phyloP scores from a whole-genome alignment of 1,140 invertebrate species.

The Listronotus oregonensis region DNA sequence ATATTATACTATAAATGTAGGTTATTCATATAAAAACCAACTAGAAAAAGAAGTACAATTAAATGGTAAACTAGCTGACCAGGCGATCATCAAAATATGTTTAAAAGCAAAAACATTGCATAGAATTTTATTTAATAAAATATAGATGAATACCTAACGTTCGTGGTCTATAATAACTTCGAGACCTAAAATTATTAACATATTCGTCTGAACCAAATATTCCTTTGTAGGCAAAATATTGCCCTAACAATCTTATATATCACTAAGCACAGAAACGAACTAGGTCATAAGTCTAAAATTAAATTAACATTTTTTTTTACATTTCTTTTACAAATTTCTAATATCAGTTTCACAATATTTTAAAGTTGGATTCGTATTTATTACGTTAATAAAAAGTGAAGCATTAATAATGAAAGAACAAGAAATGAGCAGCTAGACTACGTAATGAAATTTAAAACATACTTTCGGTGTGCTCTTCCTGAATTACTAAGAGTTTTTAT shows the following conservation, averaged over 20 bases:
- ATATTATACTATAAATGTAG: constrained; percentile 23
- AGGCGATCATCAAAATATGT: constrained; percentile 13
- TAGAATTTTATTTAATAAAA: constrained; percentile 31
- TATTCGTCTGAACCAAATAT: constrained; percentile 26
- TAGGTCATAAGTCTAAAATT: constrained; percentile 1
- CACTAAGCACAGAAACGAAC: constrained; percentile 27
- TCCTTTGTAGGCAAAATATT: constrained; percentile 19
- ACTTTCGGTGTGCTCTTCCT: too few species aligned
- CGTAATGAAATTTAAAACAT: too few species aligned
- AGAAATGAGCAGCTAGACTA: too few species aligned
- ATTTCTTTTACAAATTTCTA: not conserved
- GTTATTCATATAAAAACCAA: constrained; percentile 11
- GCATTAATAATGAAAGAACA: too few species aligned
- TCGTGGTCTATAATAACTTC: constrained; percentile 24
- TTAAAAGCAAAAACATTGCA: constrained; percentile 19
- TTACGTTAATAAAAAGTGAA: too few species aligned
- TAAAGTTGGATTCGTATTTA: too few species aligned
- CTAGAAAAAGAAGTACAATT: not conserved
- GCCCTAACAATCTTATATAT: constrained; percentile 31
- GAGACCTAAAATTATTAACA: constrained; percentile 21
- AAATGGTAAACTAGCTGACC: not conserved
- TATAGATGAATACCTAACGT: constrained; percentile 22
- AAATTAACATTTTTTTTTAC: constrained; percentile 7
- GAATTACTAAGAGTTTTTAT: too few species aligned
- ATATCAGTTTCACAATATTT: not conserved